A percentile compares a stretch with the other conserved stretches of the same genome.
Evolutionary conservation across 64 coral and sea anemone genomes (phyloP).

Genomic region (Anthopleura sola): DNA sequence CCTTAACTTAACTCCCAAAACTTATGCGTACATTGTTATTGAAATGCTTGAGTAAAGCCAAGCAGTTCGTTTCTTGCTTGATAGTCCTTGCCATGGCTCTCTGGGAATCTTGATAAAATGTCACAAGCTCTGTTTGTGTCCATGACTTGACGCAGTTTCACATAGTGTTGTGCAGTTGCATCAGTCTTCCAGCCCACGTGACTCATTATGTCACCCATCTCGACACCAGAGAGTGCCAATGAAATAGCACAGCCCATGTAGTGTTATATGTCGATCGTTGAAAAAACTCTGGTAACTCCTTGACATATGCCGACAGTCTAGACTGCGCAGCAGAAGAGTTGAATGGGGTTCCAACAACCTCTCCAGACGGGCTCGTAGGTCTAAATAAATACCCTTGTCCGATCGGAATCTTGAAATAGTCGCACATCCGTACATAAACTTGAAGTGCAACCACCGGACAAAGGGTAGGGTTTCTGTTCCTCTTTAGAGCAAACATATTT

Average conservation of each 20-base stretch:
- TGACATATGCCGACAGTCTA: background rate
- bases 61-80: too few relatives aligned
- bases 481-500: constrained; percentile 44
- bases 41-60: too few relatives aligned
- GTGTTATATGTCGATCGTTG: background rate
- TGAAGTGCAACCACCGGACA: too few relatives aligned
- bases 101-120: background rate
- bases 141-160: too few relatives aligned
- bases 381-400: too few relatives aligned
- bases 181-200: constrained; percentile 22
- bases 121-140: background rate
- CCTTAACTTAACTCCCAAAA: too few relatives aligned
- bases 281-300: background rate
- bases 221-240: background rate
- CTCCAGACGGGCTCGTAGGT: background rate
- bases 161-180: background rate
- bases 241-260: constrained; percentile 28
- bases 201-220: background rate
- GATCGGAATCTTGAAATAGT: too few relatives aligned
- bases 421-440: too few relatives aligned
- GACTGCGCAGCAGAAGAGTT: background rate
- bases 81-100: too few relatives aligned
- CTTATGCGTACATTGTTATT: too few relatives aligned
- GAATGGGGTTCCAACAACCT: background rate
- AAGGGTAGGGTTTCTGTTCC: too few relatives aligned